A percentile compares a stretch with the other conserved stretches of the same genome.
These are phyloP conservation scores for Nettapus auritus DNA, from an alignment of 2,113 vertebrate species.

Conservation along the genomic window DNA sequence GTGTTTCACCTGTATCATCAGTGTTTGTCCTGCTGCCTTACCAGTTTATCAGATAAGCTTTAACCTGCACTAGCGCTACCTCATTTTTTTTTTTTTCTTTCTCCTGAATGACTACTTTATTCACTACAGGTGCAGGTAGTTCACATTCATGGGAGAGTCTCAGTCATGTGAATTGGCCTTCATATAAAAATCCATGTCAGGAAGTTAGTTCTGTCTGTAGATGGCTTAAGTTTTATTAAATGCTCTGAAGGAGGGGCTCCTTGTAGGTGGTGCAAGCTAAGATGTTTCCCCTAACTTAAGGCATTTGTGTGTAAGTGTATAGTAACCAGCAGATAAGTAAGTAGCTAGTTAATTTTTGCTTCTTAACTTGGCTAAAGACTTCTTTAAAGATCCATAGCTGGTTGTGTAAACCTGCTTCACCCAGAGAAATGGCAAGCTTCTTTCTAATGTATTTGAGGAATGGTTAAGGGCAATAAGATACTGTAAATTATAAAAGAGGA, in stretches of 20 bases:
- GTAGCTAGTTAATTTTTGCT: rapidly evolving
- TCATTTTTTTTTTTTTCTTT: not conserved
- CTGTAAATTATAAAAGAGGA: not conserved
- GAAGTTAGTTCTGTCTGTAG: rapidly evolving
- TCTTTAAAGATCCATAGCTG: not conserved
- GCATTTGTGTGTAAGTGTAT: rapidly evolving
- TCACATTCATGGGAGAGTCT: not conserved
- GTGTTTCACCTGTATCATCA: not conserved
- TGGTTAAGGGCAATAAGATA: not conserved
- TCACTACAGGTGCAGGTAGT: not conserved
- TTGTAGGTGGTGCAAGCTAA: rapidly evolving
- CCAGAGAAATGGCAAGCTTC: rapidly evolving
- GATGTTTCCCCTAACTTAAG: not conserved
- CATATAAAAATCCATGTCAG: slow-evolving; percentile 18
- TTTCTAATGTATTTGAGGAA: not conserved
- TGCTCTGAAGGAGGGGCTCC: rapidly evolving
- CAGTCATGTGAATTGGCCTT: not conserved
- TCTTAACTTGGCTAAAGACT: rapidly evolving
- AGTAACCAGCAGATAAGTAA: not conserved
- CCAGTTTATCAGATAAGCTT: not conserved
- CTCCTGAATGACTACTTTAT: not conserved
- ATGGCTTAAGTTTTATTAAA: rapidly evolving
- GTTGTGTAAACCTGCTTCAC: rapidly evolving
- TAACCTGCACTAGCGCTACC: not conserved
- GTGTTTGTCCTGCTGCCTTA: not conserved